These are phyloP conservation scores for Cephus pygmeus DNA, from an alignment of 2,888 invertebrate species.

Conservation along the genomic window DNA sequence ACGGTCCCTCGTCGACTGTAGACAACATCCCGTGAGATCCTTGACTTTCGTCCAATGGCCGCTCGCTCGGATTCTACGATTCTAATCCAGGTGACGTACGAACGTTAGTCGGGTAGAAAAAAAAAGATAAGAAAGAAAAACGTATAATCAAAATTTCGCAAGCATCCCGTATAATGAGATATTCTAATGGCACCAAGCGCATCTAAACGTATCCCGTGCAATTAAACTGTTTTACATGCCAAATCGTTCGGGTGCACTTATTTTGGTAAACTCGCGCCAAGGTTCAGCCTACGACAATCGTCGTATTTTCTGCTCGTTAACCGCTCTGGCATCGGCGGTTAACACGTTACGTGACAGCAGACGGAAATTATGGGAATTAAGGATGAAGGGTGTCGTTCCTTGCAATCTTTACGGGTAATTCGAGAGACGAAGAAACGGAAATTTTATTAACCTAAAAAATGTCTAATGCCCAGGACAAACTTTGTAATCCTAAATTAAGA, in stretches of 20 bases:
- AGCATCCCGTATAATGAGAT: neutral
- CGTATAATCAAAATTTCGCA: neutral
- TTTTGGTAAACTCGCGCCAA: neutral
- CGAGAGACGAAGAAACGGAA: no score
- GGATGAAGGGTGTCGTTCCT: neutral
- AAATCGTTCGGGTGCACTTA: conserved; percentile 10
- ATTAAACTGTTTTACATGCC: conserved; percentile 43
- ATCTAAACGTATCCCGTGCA: conserved; percentile 47
- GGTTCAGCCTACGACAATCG: neutral
- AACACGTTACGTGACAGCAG: neutral
- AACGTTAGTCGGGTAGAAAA: neutral
- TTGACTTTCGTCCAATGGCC: neutral
- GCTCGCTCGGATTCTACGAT: neutral
- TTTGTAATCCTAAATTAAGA: neutral
- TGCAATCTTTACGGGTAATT: neutral
- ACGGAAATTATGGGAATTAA: neutral
- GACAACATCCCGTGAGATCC: neutral
- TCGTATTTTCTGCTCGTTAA: conserved; percentile 2
- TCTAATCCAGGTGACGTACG: neutral
- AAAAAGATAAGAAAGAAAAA: neutral
- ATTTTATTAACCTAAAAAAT: neutral
- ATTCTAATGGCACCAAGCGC: conserved; percentile 32
- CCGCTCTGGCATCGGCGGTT: neutral
- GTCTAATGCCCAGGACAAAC: neutral
- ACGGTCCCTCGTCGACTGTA: neutral